These are phyloP conservation scores for Misgurnus anguillicaudatus DNA, from an alignment of 2,113 vertebrate species.

Conservation along the genomic window DNA sequence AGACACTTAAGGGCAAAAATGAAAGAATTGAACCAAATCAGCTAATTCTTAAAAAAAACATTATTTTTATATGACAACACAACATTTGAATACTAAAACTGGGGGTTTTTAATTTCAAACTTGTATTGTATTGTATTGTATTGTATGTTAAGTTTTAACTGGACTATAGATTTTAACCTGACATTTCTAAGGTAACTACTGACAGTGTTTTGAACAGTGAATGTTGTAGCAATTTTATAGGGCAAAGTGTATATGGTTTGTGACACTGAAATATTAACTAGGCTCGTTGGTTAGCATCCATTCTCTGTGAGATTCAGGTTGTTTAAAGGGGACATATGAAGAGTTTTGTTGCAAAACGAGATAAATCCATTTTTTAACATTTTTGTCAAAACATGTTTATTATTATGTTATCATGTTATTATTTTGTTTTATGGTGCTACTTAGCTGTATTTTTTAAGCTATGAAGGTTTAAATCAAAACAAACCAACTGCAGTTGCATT, in stretches of 20 bases:
- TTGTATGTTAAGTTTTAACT: constrained; percentile 17
- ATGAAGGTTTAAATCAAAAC: too few relatives aligned
- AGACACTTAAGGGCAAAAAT: constrained; percentile 81
- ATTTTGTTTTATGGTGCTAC: too few relatives aligned
- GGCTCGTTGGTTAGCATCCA: background rate
- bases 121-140: constrained; percentile 28
- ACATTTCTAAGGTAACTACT: constrained; percentile 34
- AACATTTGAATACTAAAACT: background rate
- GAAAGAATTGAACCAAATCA: constrained; percentile 81
- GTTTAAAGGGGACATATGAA: background rate
- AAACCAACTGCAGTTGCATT: too few relatives aligned
- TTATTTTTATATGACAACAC: background rate
- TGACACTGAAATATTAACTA: constrained; percentile 25
- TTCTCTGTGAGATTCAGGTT: background rate
- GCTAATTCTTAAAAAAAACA: constrained; percentile 55
- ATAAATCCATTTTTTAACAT: too few relatives aligned
- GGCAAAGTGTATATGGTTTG: background rate
- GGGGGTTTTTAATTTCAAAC: background rate
- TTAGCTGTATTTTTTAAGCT: too few relatives aligned
- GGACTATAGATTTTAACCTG: constrained; percentile 29
- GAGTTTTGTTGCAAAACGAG: too few relatives aligned
- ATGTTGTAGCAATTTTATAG: constrained; percentile 5
- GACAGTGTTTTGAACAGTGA: background rate
- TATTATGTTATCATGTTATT: too few relatives aligned
- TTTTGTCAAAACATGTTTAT: too few relatives aligned